These are phyloP conservation scores for Garra rufa DNA, from an alignment of 2,113 vertebrate species.

Conservation along the genomic window DNA sequence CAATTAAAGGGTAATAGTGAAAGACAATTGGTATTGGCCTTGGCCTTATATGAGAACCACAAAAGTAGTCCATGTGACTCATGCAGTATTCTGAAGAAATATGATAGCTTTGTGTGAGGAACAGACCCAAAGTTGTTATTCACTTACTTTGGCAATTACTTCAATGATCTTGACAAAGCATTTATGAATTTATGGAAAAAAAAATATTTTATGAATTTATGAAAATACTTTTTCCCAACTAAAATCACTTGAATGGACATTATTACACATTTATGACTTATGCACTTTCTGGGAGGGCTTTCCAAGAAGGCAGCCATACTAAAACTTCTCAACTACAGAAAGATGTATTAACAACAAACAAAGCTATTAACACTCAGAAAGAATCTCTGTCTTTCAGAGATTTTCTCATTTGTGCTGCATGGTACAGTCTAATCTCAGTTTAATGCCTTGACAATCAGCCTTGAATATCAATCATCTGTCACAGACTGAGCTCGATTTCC, in stretches of 20 bases:
- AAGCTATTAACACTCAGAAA: not conserved
- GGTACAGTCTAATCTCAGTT: not conserved
- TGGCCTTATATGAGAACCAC: not conserved
- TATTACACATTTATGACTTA: too few relatives aligned
- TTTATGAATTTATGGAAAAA: not conserved
- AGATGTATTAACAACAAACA: not conserved
- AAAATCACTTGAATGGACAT: not conserved
- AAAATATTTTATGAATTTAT: too few relatives aligned
- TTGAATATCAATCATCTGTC: constrained; percentile 11
- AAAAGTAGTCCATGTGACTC: not conserved
- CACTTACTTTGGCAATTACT: not conserved
- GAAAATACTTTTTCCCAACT: not conserved
- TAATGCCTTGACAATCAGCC: not conserved
- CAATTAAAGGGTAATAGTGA: not conserved
- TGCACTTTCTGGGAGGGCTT: not conserved
- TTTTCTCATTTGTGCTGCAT: not conserved
- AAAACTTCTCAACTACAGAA: not conserved
- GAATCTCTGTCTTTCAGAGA: not conserved
- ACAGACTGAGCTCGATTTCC: not conserved
- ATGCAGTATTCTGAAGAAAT: not conserved
- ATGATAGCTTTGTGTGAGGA: too few relatives aligned
- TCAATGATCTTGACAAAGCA: not conserved
- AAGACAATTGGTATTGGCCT: not conserved
- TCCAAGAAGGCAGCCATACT: not conserved
- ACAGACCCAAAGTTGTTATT: not conserved